phyloP scores from a whole-genome alignment of 92 coral and sea anemone species.

The Parazoanthus darwini region DNA sequence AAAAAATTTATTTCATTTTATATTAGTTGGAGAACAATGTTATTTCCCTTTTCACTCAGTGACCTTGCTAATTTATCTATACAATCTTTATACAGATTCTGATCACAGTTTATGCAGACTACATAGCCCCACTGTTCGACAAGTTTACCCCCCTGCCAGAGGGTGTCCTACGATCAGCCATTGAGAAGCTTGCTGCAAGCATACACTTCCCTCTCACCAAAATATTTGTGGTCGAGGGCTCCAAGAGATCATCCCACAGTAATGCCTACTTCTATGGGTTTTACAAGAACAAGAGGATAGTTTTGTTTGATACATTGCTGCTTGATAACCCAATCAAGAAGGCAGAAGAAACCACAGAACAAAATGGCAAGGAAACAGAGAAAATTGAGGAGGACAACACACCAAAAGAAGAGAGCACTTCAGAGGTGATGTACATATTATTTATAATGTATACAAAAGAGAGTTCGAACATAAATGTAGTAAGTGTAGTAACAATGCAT shows the following conservation, averaged over 20 bases:
- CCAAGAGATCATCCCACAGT: constrained; percentile 95
- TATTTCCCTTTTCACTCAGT: no score
- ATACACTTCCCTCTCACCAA: constrained; percentile 89
- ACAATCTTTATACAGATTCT: constrained; percentile 51
- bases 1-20: no score
- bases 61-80: neutral
- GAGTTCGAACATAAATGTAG: neutral
- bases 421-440: constrained; percentile 37
- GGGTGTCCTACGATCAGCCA: constrained; percentile 75
- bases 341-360: constrained; percentile 48
- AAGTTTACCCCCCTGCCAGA: constrained; percentile 95
- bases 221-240: constrained; percentile 91
- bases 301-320: constrained; percentile 88
- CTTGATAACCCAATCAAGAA: constrained; percentile 79
- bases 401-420: constrained; percentile 12
- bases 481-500: no score
- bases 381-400: constrained; percentile 33
- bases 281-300: constrained; percentile 96
- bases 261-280: constrained; percentile 97
- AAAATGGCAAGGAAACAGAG: constrained; percentile 33
- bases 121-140: constrained; percentile 96
- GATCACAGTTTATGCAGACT: constrained; percentile 91
- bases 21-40: no score
- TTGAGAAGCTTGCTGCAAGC: constrained; percentile 84
- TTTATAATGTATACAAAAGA: neutral